Evolutionary conservation across 1,140 invertebrate genomes (phyloP).

Genomic region (Saccostrea cuccullata): DNA sequence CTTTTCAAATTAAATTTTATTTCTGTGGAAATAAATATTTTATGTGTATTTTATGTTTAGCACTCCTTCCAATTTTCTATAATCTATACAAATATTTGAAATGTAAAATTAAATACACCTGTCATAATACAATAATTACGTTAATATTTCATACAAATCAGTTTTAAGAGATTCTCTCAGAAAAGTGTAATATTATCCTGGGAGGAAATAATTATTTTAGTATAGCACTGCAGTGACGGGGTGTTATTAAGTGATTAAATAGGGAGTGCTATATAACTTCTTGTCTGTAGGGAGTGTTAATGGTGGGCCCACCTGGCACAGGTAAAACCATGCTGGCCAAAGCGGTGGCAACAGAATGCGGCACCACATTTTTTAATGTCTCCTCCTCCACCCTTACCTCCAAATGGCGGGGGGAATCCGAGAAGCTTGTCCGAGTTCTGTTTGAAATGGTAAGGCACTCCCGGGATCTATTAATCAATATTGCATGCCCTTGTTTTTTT

Average conservation of each 20-base stretch:
- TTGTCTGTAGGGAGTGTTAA: constrained; percentile 88
- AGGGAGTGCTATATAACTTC: constrained; percentile 41
- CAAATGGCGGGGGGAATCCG: constrained; percentile 99
- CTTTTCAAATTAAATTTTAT: no score
- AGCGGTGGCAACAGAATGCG: constrained; percentile 99
- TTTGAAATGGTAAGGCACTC: constrained; percentile 94
- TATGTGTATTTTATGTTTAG: neutral
- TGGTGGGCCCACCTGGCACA: constrained; percentile 98
- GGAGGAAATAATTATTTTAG: neutral
- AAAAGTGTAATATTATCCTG: neutral
- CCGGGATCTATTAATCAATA: neutral
- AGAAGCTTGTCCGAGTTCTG: constrained; percentile 97
- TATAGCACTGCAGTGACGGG: neutral
- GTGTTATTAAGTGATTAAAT: neutral
- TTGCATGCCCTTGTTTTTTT: constrained; percentile 58
- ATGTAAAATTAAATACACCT: neutral
- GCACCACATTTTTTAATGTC: constrained; percentile 99
- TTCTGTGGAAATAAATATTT: no score
- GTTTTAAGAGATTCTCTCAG: neutral
- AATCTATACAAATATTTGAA: neutral
- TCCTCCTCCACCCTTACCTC: constrained; percentile 97
- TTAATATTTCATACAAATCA: neutral
- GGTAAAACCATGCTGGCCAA: constrained; percentile 99
- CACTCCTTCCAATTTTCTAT: neutral
- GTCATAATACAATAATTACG: neutral